Percentiles rank a stretch among this genome's conserved stretches.
Conservation (phyloP, 2,888 invertebrate genomes). For the Liopterus haemorrhoidalis region DNA sequence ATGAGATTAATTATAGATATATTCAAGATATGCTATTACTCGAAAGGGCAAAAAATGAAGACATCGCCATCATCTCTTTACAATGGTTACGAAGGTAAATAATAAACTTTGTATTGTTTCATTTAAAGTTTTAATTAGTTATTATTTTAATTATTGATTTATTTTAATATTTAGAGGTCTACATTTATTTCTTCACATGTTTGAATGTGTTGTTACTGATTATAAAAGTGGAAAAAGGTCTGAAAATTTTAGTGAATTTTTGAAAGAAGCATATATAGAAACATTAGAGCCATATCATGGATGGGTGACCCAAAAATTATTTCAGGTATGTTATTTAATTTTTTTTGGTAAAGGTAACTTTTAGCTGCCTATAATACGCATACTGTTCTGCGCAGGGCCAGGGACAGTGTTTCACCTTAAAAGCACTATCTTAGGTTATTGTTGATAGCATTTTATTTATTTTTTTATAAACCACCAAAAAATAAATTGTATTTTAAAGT, state of each 20-base stretch:
- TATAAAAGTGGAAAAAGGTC: conserved; percentile 45
- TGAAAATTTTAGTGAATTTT: conserved; percentile 57
- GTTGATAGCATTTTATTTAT: too few species aligned
- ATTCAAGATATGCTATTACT: conserved; percentile 62
- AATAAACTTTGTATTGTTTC: too few species aligned
- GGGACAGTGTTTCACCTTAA: too few species aligned
- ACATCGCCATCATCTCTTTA: conserved; percentile 56
- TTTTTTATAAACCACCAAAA: too few species aligned
- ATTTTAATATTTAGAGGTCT: conserved; percentile 54
- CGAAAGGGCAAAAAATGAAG: conserved; percentile 52
- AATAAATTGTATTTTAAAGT: too few species aligned
- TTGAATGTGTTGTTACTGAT: conserved; percentile 52
- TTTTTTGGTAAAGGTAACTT: too few species aligned
- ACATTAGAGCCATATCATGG: conserved; percentile 68
- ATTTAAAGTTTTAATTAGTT: too few species aligned
- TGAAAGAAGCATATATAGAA: conserved; percentile 62
- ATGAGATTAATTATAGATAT: conserved; percentile 51
- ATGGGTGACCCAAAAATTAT: conserved; percentile 69
- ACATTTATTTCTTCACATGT: conserved; percentile 55
- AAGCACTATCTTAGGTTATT: too few species aligned
- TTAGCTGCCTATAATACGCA: too few species aligned
- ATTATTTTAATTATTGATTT: conserved; percentile 10
- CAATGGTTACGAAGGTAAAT: conserved; percentile 74
- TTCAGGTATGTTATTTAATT: conserved; percentile 64
- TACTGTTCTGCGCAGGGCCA: too few species aligned